Evolutionary conservation across 1,140 invertebrate genomes (phyloP).

Genomic region (Habropoda laboriosa): DNA sequence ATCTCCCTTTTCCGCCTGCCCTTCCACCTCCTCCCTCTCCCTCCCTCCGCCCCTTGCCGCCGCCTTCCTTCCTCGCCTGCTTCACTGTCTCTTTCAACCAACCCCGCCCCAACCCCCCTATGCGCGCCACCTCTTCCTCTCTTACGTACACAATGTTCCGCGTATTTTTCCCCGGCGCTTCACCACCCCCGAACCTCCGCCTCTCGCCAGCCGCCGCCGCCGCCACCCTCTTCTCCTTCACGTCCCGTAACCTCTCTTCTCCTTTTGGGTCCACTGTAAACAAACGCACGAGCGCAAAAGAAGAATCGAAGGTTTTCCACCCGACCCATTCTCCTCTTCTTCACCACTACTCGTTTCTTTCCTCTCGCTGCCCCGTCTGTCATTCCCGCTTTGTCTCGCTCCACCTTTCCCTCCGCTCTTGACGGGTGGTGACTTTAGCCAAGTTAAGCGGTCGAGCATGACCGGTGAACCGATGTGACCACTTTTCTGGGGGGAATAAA

Average conservation of each 20-base stretch:
- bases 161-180: conserved; percentile 55
- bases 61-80: conserved; percentile 29
- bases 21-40: conserved; percentile 16
- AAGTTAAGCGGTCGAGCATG: conserved; percentile 52
- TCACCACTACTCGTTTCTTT: conserved; percentile 7
- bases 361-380: not conserved
- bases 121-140: conserved; percentile 14
- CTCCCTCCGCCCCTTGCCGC: conserved; percentile 27
- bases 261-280: conserved; percentile 67
- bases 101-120: conserved; percentile 17
- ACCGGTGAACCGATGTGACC: conserved; percentile 42
- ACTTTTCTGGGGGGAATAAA: conserved; percentile 17
- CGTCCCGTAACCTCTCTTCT: conserved; percentile 19
- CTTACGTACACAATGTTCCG: conserved; percentile 49
- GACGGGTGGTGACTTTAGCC: conserved; percentile 44
- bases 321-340: not conserved
- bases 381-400: not conserved
- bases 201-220: not conserved
- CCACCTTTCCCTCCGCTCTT: not conserved
- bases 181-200: not conserved
- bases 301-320: conserved; percentile 60
- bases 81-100: conserved; percentile 38
- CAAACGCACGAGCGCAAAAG: conserved; percentile 67
- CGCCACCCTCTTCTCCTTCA: not conserved
- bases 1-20: conserved; percentile 38